phyloP scores from a whole-genome alignment of 2,113 vertebrate species.

The Bombycilla garrulus region DNA sequence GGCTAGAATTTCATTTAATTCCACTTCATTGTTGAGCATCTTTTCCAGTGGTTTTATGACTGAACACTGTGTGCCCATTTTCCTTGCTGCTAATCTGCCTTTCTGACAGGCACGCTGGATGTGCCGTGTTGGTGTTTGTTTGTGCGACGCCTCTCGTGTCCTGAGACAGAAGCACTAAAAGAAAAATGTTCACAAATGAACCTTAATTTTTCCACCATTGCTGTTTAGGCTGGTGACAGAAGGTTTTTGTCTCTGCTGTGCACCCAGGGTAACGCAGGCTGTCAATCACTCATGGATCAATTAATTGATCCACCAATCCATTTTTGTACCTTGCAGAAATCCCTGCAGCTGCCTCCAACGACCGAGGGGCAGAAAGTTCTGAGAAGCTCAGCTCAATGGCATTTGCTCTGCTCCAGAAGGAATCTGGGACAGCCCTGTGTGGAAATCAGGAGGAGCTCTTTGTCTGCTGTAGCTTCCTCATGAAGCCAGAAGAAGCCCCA shows the following conservation, averaged over 20 bases:
- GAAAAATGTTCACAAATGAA: not conserved
- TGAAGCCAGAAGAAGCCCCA: not conserved
- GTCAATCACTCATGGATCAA: not conserved
- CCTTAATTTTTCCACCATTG: not conserved
- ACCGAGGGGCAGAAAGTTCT: not conserved
- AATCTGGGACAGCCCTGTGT: not conserved
- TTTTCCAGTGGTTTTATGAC: constrained; percentile 46
- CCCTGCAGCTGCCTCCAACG: no score
- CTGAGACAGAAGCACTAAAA: not conserved
- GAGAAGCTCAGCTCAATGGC: not conserved
- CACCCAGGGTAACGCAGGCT: not conserved
- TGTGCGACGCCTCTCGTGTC: not conserved
- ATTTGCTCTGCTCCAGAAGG: not conserved
- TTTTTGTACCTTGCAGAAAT: not conserved
- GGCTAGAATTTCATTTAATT: constrained; percentile 71
- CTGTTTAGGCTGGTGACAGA: not conserved
- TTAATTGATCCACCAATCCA: not conserved
- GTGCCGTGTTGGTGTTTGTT: not conserved
- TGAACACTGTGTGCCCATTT: constrained; percentile 29
- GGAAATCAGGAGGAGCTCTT: not conserved
- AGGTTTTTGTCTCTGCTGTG: not conserved
- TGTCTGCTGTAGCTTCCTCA: not conserved
- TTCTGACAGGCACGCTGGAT: not conserved
- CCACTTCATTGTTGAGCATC: constrained; percentile 62
- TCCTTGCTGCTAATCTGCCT: not conserved